These are phyloP conservation scores for Clepsis dumicolana DNA, from an alignment of 2,888 invertebrate species.

Conservation along the genomic window DNA sequence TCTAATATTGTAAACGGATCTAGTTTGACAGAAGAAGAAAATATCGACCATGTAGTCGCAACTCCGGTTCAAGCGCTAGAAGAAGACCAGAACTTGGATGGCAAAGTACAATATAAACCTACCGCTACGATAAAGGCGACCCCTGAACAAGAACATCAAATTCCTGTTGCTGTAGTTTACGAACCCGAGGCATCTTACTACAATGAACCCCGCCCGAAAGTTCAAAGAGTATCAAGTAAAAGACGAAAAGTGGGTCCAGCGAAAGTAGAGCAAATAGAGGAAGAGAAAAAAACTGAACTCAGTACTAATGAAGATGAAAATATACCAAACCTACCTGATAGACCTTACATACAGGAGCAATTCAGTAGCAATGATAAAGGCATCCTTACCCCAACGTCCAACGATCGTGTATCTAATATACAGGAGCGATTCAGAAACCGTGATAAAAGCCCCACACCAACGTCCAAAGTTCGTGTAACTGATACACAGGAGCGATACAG, in stretches of 20 bases:
- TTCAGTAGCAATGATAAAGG: no score
- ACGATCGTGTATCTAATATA: no score
- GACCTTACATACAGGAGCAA: not conserved
- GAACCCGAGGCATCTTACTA: conserved; percentile 43
- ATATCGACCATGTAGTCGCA: not conserved
- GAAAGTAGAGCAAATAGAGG: conserved; percentile 22
- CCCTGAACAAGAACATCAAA: conserved; percentile 46
- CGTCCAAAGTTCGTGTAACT: conserved; percentile 43
- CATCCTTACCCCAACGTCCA: no score
- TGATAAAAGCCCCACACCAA: not conserved
- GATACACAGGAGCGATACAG: not conserved
- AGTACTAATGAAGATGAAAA: conserved; percentile 27
- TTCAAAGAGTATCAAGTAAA: conserved; percentile 18
- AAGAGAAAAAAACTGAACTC: conserved; percentile 9
- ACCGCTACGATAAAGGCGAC: conserved; percentile 40
- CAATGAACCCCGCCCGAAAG: not conserved
- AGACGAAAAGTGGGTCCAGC: conserved; percentile 4
- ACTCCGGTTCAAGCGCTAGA: not conserved
- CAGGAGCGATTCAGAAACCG: no score
- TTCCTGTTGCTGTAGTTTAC: conserved; percentile 54
- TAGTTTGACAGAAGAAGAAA: not conserved
- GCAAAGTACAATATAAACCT: not conserved
- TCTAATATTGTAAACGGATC: not conserved
- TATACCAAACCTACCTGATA: conserved; percentile 42
- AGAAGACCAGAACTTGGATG: not conserved